Conservation (phyloP, 2,888 invertebrate genomes). For the Nomada hirtipes region DNA sequence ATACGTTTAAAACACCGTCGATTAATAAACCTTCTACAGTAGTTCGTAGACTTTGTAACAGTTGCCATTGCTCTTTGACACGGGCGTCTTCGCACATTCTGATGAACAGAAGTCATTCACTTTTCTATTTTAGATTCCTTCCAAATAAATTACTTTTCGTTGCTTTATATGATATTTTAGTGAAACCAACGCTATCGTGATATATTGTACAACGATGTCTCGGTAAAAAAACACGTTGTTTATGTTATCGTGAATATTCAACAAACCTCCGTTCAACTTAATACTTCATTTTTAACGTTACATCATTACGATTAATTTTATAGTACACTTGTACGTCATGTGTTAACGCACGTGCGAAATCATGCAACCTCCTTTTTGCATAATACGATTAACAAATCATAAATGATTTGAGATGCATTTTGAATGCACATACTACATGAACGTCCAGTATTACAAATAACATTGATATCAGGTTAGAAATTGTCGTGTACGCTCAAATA, state of each 20-base stretch:
- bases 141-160: constrained; percentile 23
- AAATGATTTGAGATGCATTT: constrained; percentile 20
- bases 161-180: constrained; percentile 1
- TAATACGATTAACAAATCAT: constrained; percentile 24
- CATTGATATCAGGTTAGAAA: constrained; percentile 52
- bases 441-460: constrained; percentile 27
- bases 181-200: constrained; percentile 1
- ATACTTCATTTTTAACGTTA: constrained; percentile 33
- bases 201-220: neutral
- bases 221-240: constrained; percentile 7
- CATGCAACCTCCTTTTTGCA: constrained; percentile 27
- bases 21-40: constrained; percentile 87
- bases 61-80: constrained; percentile 84
- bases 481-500: constrained; percentile 30
- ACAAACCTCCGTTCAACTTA: constrained; percentile 18
- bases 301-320: constrained; percentile 36
- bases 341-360: constrained; percentile 29
- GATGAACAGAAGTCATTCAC: constrained; percentile 15
- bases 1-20: constrained; percentile 86
- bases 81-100: constrained; percentile 73
- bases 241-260: constrained; percentile 15
- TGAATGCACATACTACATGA: constrained; percentile 7
- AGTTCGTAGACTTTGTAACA: constrained; percentile 85
- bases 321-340: constrained; percentile 16
- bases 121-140: constrained; percentile 11